Conservation (phyloP, 2,113 vertebrate genomes). For the Tragelaphus imberbis region DNA sequence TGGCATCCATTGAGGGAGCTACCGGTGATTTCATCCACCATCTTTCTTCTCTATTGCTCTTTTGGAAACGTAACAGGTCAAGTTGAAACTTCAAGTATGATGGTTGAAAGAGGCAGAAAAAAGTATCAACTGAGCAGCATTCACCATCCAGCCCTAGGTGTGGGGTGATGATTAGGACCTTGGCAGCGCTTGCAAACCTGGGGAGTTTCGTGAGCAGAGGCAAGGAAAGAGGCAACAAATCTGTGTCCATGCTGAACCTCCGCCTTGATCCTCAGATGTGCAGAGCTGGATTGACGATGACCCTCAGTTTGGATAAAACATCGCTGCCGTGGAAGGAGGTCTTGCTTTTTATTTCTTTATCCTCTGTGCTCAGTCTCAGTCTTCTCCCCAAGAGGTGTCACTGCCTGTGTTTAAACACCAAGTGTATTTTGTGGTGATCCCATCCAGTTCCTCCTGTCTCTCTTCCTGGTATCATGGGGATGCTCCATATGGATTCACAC, state of each 20-base stretch:
- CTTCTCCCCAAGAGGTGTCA: neutral
- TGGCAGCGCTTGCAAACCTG: accelerated
- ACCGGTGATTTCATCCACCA: neutral
- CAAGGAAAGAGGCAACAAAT: accelerated
- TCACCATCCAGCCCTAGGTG: neutral
- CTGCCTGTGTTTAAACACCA: accelerated
- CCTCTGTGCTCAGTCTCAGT: neutral
- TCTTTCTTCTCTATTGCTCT: neutral
- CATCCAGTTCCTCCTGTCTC: neutral
- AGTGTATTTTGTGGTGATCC: accelerated
- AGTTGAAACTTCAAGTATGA: neutral
- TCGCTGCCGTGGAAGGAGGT: accelerated
- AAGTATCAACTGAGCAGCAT: neutral
- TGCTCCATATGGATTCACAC: accelerated
- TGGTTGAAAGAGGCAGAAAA: neutral
- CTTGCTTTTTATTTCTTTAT: no score
- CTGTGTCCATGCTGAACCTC: accelerated
- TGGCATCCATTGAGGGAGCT: accelerated
- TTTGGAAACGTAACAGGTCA: constrained; percentile 29
- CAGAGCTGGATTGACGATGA: accelerated
- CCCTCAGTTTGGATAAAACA: accelerated
- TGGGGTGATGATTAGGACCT: neutral
- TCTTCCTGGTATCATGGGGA: accelerated
- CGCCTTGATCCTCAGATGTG: accelerated
- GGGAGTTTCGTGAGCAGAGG: accelerated